Conservation (phyloP, 1,140 invertebrate genomes). For the Ceratina australensis region DNA sequence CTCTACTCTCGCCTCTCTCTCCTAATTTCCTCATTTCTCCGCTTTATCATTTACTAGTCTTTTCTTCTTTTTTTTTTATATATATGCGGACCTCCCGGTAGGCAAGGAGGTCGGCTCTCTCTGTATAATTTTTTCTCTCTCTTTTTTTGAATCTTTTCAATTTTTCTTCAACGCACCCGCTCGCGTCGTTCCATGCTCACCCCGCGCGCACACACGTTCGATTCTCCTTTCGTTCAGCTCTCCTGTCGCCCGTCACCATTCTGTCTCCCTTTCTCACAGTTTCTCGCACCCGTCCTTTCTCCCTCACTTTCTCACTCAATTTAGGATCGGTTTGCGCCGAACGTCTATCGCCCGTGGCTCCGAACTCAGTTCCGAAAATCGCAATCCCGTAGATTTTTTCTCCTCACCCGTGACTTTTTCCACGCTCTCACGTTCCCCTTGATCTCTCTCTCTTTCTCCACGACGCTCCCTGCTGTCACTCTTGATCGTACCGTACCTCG, state of each 20-base stretch:
- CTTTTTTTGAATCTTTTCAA: slow-evolving; percentile 53
- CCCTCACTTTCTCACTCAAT: slow-evolving; percentile 67
- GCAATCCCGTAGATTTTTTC: slow-evolving; percentile 65
- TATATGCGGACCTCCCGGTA: slow-evolving; percentile 79
- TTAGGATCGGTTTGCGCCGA: slow-evolving; percentile 80
- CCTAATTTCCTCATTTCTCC: slow-evolving; percentile 65
- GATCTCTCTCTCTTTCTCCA: slow-evolving; percentile 38
- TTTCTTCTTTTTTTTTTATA: slow-evolving; percentile 76
- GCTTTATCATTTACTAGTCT: slow-evolving; percentile 74
- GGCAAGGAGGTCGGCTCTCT: slow-evolving; percentile 79
- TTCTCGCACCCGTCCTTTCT: slow-evolving; percentile 22
- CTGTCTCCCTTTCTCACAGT: slow-evolving; percentile 37
- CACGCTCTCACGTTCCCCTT: slow-evolving; percentile 41
- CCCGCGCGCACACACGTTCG: slow-evolving; percentile 37
- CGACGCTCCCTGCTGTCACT: slow-evolving; percentile 64
- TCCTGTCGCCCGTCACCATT: slow-evolving; percentile 46
- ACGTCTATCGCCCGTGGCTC: slow-evolving; percentile 79
- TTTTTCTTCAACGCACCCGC: slow-evolving; percentile 58
- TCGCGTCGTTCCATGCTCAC: slow-evolving; percentile 63
- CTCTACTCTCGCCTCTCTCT: slow-evolving; percentile 39
- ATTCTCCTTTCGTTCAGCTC: slow-evolving; percentile 34
- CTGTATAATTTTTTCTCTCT: slow-evolving; percentile 78
- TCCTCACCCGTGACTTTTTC: slow-evolving; percentile 61
- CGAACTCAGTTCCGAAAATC: slow-evolving; percentile 79
- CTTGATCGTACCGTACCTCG: slow-evolving; percentile 5